Evolutionary conservation across 2,113 vertebrate genomes (phyloP).

Genomic region (Cardinalis cardinalis): DNA sequence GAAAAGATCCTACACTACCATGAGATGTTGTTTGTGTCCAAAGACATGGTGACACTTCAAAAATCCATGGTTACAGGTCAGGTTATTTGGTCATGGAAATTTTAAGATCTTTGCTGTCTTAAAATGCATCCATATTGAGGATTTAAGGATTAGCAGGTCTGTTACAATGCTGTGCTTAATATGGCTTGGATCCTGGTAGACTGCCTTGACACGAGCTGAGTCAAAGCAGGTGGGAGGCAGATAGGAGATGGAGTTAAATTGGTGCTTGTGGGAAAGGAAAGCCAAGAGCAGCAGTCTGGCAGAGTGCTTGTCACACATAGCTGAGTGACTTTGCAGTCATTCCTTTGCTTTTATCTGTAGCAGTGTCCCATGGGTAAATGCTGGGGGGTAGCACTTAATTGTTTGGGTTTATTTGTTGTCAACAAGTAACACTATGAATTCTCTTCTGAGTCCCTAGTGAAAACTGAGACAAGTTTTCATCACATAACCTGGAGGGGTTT

Average conservation of each 20-base stretch:
- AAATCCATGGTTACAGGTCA: not conserved
- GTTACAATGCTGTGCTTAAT: not conserved
- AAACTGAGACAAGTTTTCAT: not conserved
- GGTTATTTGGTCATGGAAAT: not conserved
- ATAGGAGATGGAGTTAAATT: not conserved
- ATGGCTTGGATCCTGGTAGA: not conserved
- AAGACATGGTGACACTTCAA: not conserved
- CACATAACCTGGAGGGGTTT: not conserved
- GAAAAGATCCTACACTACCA: not conserved
- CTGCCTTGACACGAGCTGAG: not conserved
- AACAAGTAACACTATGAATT: not conserved
- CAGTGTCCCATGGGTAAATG: not conserved
- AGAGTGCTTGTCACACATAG: not conserved
- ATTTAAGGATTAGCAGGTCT: not conserved
- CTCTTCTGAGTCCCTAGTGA: not conserved
- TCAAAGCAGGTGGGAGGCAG: not conserved
- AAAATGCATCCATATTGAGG: not conserved
- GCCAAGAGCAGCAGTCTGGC: not conserved
- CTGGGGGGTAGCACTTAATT: not conserved
- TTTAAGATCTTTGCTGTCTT: not conserved
- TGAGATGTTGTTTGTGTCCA: not conserved
- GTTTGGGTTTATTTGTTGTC: slow-evolving; percentile 10
- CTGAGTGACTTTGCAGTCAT: not conserved
- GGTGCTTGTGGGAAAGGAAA: not conserved
- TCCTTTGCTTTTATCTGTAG: not conserved